Percentiles rank a stretch among this genome's conserved stretches.
Evolutionary conservation across 2,113 vertebrate genomes (phyloP).

Genomic region (Chaenocephalus aceratus): DNA sequence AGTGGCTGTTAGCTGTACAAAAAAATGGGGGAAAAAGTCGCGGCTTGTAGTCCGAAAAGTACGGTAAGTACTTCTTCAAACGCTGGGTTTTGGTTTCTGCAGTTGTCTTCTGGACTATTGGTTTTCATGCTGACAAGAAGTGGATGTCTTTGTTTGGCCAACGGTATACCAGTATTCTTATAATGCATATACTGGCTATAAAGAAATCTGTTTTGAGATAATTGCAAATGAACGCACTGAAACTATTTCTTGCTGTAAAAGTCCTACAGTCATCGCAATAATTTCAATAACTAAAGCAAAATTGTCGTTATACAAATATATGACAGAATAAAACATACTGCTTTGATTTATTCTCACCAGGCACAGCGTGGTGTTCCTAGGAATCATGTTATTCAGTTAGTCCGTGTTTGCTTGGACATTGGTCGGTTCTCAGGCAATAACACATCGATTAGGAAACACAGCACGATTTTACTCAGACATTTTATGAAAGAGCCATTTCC

Average conservation of each 20-base stretch:
- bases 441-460: slow-evolving; percentile 16
- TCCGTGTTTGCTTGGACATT: not conserved
- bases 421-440: not conserved
- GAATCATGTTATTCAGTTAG: not conserved
- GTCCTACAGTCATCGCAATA: too few relatives aligned
- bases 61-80: too few relatives aligned
- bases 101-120: not conserved
- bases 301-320: too few relatives aligned
- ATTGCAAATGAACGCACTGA: too few relatives aligned
- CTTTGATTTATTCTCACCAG: too few relatives aligned
- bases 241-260: too few relatives aligned
- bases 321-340: too few relatives aligned
- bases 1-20: too few relatives aligned
- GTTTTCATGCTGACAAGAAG: not conserved
- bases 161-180: not conserved
- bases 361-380: not conserved
- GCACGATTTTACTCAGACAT: slow-evolving; percentile 26
- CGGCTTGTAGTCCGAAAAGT: too few relatives aligned
- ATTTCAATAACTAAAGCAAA: too few relatives aligned
- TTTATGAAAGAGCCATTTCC: slow-evolving; percentile 39
- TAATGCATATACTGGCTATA: not conserved
- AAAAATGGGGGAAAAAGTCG: too few relatives aligned
- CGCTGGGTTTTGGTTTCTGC: not conserved
- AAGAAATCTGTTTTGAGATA: too few relatives aligned
- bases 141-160: not conserved